phyloP scores from a whole-genome alignment of 2,113 vertebrate species.

The Epinephelus fuscoguttatus region DNA sequence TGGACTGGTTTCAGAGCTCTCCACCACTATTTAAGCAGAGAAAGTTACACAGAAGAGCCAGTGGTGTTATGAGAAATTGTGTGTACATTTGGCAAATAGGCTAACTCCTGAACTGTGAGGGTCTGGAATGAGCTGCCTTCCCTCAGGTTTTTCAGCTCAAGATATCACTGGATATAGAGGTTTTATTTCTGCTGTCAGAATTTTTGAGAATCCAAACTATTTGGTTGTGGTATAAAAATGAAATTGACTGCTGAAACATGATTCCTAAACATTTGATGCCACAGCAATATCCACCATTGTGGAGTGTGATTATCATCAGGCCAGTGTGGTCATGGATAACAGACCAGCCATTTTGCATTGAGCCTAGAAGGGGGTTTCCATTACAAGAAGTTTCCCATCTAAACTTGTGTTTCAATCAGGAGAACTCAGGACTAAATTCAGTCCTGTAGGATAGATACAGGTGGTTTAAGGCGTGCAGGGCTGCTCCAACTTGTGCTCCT shows the following conservation, averaged over 20 bases:
- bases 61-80: conserved; percentile 1
- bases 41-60: conserved; percentile 29
- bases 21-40: not conserved
- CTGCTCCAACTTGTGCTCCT: too few relatives aligned
- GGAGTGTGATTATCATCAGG: not conserved
- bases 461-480: not conserved
- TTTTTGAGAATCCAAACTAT: conserved; percentile 7
- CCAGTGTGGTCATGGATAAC: not conserved
- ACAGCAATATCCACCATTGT: not conserved
- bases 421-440: not conserved
- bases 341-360: not conserved
- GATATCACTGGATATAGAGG: not conserved
- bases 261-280: not conserved
- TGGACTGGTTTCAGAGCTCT: not conserved
- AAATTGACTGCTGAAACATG: conserved; percentile 19
- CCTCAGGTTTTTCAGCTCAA: conserved; percentile 35
- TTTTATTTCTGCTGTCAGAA: conserved; percentile 18
- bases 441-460: not conserved
- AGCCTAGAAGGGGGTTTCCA: not conserved
- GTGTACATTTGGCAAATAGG: not conserved
- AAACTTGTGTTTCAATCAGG: not conserved
- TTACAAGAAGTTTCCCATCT: not conserved
- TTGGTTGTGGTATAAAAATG: conserved; percentile 9
- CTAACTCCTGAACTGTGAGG: conserved; percentile 24
- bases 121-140: conserved; percentile 17